phyloP scores from a whole-genome alignment of 2,113 vertebrate genomes.

The Trematocara macrostoma region DNA sequence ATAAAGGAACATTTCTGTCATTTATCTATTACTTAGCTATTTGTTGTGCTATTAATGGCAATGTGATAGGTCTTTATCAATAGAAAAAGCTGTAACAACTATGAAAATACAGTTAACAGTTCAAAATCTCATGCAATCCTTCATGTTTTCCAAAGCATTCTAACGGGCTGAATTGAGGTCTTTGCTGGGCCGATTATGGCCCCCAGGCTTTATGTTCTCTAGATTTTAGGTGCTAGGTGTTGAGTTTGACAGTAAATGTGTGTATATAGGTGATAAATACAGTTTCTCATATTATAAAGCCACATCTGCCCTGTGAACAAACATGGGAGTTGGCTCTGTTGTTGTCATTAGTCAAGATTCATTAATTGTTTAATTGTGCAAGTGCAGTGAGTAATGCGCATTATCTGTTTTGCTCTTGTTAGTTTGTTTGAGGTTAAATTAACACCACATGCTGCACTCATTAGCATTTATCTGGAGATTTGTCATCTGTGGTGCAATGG shows the following conservation, averaged over 20 bases:
- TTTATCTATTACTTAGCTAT: background rate
- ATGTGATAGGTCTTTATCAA: background rate
- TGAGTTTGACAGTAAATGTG: background rate
- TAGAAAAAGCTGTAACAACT: background rate
- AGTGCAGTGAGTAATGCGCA: background rate
- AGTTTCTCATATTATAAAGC: background rate
- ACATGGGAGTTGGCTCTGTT: background rate
- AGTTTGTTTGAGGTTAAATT: background rate
- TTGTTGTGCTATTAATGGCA: background rate
- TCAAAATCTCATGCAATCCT: background rate
- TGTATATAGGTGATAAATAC: background rate
- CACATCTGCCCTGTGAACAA: background rate
- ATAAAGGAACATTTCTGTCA: background rate
- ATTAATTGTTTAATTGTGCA: background rate
- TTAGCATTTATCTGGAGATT: background rate
- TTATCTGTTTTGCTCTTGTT: background rate
- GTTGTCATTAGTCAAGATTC: background rate
- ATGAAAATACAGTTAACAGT: background rate
- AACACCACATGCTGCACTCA: background rate
- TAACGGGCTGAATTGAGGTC: fast-evolving
- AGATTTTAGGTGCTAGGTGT: background rate
- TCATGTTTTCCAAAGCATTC: background rate
- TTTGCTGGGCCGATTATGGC: background rate
- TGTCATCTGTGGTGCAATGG: background rate
- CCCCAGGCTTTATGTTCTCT: background rate